Percentiles rank a stretch among this genome's conserved stretches.
Conservation (phyloP, 1,140 invertebrate species). For the Potamilus streckersoni region DNA sequence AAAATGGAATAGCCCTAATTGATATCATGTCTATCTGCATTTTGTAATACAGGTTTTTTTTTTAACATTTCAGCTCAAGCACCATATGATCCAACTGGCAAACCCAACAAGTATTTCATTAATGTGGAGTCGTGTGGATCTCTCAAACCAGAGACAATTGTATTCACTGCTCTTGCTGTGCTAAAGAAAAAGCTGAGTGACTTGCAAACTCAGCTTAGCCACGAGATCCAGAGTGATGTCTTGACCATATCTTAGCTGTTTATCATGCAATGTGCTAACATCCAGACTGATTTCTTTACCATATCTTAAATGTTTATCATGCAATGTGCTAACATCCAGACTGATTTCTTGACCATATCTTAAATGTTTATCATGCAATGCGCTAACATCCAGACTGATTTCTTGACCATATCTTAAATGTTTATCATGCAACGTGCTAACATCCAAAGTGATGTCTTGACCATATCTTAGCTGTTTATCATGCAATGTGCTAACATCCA, state of each 20-base stretch:
- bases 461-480: conserved; percentile 4
- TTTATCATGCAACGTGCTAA: too few relatives aligned
- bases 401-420: conserved; percentile 20
- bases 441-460: conserved; percentile 57
- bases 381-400: conserved; percentile 56
- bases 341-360: conserved; percentile 42
- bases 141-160: conserved; percentile 96
- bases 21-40: too few relatives aligned
- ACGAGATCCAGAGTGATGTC: conserved; percentile 62
- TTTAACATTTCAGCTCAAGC: conserved; percentile 81
- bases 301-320: not conserved
- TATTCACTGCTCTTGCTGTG: conserved; percentile 91
- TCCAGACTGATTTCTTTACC: conserved; percentile 51
- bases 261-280: conserved; percentile 5
- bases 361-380: too few relatives aligned
- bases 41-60: not conserved
- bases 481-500: conserved; percentile 41
- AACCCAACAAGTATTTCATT: conserved; percentile 97
- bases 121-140: conserved; percentile 97
- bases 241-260: conserved; percentile 18
- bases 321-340: conserved; percentile 32
- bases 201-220: conserved; percentile 80
- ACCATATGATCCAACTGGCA: conserved; percentile 90
- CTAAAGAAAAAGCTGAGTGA: conserved; percentile 97
- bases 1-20: too few relatives aligned